These are phyloP conservation scores for Drosophila pectinifera DNA, from an alignment of 1,140 invertebrate species.

Conservation along the genomic window DNA sequence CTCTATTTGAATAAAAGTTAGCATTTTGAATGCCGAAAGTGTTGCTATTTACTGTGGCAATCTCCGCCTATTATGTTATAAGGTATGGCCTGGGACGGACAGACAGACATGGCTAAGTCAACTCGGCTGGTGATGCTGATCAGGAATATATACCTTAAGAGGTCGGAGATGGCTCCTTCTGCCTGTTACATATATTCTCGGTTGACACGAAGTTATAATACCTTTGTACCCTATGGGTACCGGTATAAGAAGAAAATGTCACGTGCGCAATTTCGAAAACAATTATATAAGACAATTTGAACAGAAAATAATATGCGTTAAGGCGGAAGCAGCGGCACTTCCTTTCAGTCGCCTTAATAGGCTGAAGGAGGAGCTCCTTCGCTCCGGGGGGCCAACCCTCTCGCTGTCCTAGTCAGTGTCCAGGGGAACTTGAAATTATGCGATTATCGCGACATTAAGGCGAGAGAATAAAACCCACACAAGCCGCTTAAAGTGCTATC, in stretches of 20 bases:
- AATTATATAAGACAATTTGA: slow-evolving; percentile 59
- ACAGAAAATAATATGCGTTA: slow-evolving; percentile 54
- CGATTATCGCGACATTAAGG: slow-evolving; percentile 73
- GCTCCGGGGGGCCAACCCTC: slow-evolving; percentile 19
- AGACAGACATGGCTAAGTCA: too few relatives aligned
- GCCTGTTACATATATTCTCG: too few relatives aligned
- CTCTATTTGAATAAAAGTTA: too few relatives aligned
- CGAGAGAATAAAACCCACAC: slow-evolving; percentile 61
- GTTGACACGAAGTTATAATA: too few relatives aligned
- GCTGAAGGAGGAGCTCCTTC: slow-evolving; percentile 17
- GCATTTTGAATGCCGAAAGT: too few relatives aligned
- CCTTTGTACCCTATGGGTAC: too few relatives aligned
- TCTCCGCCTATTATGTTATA: too few relatives aligned
- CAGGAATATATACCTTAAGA: too few relatives aligned
- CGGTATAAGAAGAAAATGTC: slow-evolving; percentile 26
- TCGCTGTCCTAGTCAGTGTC: slow-evolving; percentile 32
- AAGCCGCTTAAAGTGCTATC: slow-evolving; percentile 76
- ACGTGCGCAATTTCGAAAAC: slow-evolving; percentile 56
- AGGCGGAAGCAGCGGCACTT: slow-evolving; percentile 2
- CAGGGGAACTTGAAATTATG: slow-evolving; percentile 62
- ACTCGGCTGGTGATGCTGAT: too few relatives aligned
- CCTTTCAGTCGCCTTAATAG: slow-evolving; percentile 34
- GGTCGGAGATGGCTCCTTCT: too few relatives aligned
- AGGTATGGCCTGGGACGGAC: too few relatives aligned
- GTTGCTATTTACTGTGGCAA: too few relatives aligned